Percentiles rank a stretch among this genome's conserved stretches.
phyloP scores from a whole-genome alignment of 2,888 invertebrate genomes.

The Notodonta ziczac region DNA sequence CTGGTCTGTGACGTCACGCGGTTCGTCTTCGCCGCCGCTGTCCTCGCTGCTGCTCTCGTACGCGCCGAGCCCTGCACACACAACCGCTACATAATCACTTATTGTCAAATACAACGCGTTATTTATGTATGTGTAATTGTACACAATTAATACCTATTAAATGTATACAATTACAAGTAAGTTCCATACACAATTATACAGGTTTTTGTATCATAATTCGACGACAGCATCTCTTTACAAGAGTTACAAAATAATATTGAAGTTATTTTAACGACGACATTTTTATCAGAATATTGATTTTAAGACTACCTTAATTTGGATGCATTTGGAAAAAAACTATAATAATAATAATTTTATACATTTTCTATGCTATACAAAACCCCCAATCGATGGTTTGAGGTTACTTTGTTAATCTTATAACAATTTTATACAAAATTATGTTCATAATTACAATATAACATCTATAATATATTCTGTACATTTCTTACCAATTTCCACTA shows the following conservation, averaged over 20 bases:
- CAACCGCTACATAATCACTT: slow-evolving; percentile 22
- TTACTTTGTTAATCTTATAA: neutral
- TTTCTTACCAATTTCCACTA: slow-evolving; percentile 72
- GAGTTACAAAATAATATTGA: too few species aligned
- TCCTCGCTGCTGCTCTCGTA: slow-evolving; percentile 91
- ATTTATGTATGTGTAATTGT: too few species aligned
- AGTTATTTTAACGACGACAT: too few species aligned
- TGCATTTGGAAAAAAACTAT: neutral
- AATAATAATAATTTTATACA: too few species aligned
- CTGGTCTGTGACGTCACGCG: slow-evolving; percentile 86
- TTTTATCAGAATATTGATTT: neutral
- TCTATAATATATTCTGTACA: slow-evolving; percentile 60
- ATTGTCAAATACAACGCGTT: neutral
- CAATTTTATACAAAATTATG: slow-evolving; percentile 22
- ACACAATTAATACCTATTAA: too few species aligned
- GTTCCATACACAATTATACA: too few species aligned
- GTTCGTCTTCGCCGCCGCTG: slow-evolving; percentile 75
- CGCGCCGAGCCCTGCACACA: slow-evolving; percentile 90
- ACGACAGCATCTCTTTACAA: too few species aligned
- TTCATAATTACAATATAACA: slow-evolving; percentile 39
- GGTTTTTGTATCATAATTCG: too few species aligned
- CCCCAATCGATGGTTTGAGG: too few species aligned
- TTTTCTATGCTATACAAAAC: too few species aligned
- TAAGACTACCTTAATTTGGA: neutral
- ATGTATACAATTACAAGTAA: too few species aligned